Percentiles rank a stretch among this genome's conserved stretches.
Conservation (phyloP, 2,113 vertebrate species). For the Acanthisitta chloris region DNA sequence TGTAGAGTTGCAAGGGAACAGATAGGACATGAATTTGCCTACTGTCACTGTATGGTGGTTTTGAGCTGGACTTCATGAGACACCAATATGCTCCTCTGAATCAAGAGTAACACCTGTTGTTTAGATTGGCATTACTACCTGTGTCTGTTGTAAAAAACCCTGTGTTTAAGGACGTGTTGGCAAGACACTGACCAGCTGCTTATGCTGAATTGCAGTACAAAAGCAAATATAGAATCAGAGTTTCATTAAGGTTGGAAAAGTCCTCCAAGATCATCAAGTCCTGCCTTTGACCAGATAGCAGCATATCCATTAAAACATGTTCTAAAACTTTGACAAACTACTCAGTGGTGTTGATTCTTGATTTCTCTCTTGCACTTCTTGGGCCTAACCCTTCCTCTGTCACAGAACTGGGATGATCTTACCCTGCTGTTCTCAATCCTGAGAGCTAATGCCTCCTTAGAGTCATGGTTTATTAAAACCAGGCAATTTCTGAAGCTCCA, state of each 20-base stretch:
- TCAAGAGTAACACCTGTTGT: neutral
- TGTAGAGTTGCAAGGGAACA: neutral
- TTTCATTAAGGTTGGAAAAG: neutral
- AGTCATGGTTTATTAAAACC: neutral
- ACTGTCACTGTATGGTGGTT: neutral
- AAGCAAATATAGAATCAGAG: neutral
- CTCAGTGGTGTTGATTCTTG: fast-evolving
- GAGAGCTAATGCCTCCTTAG: neutral
- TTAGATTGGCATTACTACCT: neutral
- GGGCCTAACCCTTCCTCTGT: neutral
- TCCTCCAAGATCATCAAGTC: neutral
- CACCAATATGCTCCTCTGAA: neutral
- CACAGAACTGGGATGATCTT: neutral
- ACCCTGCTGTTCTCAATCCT: neutral
- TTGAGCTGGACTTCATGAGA: neutral
- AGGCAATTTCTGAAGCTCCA: neutral
- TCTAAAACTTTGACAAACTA: neutral
- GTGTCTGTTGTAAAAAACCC: neutral
- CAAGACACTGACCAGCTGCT: neutral
- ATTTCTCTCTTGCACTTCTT: neutral
- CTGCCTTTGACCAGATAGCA: neutral
- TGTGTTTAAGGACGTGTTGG: neutral
- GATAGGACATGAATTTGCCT: neutral
- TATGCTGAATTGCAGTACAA: neutral
- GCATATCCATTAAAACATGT: neutral